Base-by-base conservation (phyloP, 2,888 invertebrate species). In the Lepidochitona cinerea region DNA sequence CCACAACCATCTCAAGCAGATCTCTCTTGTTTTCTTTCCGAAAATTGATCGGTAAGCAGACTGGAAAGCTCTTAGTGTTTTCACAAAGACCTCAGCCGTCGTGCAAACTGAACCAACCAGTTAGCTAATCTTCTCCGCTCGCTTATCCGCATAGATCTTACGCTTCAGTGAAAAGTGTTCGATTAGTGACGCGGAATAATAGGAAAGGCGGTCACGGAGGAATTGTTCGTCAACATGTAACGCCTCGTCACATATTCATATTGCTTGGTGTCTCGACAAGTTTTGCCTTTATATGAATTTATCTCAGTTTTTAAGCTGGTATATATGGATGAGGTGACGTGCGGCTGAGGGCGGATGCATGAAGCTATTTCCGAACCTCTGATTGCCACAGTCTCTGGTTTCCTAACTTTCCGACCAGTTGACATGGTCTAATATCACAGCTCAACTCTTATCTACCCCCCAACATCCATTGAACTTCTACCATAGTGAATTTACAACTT, bases 11-110 rank as follows among this genome's bases (percentile, higher is more conserved):
- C 59, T 59, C 32, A 23, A 4, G 59, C 59, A 23, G 14, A 14
- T 59, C 26, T 59, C 59, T 59, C 26, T 59, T 59, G 59, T 59
- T 59, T 59, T 59, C 59, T 23, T 59, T 59, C 59, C 59, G 59
- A 59, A 59, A 59, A 59, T 59, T 59, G 59, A 59, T 59, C 59
- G 26, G 23, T 26, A 59, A 29, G 32, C 32, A 59, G 32, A 59
- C 59, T 32, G 59, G 59, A 59, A 59, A 59, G 32, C 59, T 59
- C 59, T 23, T 32, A 59, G 59, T 32, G 32, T 23, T 59, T 59
- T 29, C 23, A 59, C 59, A 59, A 59, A 59, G 59, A 59, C 59
- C 32, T 14, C 23, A 26, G 18, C 59, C 29, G 32, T 29, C 29
- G 23, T 59, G 59, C 12, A 59, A 59, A 59, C 32, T 29, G 12